Base-by-base conservation (phyloP, 1,140 invertebrate species). In the Drosophila aff. region DNA sequence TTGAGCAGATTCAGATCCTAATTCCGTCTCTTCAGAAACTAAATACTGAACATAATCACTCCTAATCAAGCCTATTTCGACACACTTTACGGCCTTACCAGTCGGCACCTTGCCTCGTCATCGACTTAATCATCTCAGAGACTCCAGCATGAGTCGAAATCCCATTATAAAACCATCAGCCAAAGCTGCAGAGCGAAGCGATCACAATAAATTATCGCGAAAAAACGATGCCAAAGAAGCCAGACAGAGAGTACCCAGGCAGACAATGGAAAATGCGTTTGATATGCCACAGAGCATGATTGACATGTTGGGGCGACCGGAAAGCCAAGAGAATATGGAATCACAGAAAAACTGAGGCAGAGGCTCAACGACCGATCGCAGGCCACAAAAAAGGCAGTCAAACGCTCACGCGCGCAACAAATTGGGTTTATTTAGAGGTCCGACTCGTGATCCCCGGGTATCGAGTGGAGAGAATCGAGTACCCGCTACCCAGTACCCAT, bases 331-430 rank as follows among this genome's bases (percentile, higher is more conserved):
- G 50, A 62, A 83, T 62, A 66, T 76, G 47, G 43, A 52, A 61
- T 44, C 57, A 15, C 21, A 49, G 36, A 69, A 23, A 28, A 46
- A 55, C 36, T 16, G 28, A 6, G 33, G 53, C 44, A 47, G 53
- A 58, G 43, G 59, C 68, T 58, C 68, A 76, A 76, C 60, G 60
- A 65, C 31, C 60, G 53, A 71, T 58, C 16, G 26, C 53, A 11
- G 21, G 18, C 41, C 18, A 28, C n/a, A 13, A 38, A 55, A 57
- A 55, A 46, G 59, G 69, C 55, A 78, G 80, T 66, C 60, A 74
- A 80, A 80, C 76, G 76, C 76, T 84, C 82, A 84, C 82, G 82
- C 82, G 82, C 82, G 82, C 66, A 69, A 81, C 82, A 78, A 85
- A 85, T 85, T 85, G 82, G 78, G 81, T 85, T 75, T 85, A 85